Evolutionary conservation across 2,113 vertebrate species (phyloP).

Genomic region (Catharus minimus): DNA sequence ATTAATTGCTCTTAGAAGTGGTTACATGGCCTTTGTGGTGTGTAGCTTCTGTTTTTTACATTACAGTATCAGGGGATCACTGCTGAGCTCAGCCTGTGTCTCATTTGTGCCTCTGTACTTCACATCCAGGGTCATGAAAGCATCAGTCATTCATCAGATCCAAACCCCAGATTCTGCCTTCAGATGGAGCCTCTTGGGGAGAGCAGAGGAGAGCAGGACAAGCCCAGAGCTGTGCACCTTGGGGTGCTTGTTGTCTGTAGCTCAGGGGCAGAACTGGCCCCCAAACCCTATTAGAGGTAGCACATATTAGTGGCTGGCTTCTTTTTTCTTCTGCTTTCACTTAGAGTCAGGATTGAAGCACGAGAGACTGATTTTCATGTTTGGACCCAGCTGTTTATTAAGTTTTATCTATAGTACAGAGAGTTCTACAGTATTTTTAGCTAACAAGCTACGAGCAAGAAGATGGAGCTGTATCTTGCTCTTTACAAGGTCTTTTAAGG

Average conservation of each 20-base stretch:
- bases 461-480: no score
- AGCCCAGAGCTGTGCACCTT: background rate
- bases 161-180: background rate
- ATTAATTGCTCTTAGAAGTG: background rate
- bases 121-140: no score
- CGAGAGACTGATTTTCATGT: no score
- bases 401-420: no score
- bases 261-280: background rate
- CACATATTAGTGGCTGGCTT: no score
- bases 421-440: no score
- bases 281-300: background rate
- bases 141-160: background rate
- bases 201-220: background rate
- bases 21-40: background rate
- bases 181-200: background rate
- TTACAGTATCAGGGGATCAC: background rate
- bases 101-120: background rate
- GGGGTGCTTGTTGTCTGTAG: background rate
- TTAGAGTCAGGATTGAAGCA: no score
- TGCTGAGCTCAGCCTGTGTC: background rate
- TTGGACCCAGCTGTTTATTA: no score
- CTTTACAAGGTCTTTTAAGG: no score
- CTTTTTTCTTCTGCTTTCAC: no score
- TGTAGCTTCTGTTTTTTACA: background rate
- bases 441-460: no score